Evolutionary conservation across 2,797 vertebrate genomes (phyloP), one percentile per base, ranked within the genome.

Genomic region (Brachyalestes nurse): DNA sequence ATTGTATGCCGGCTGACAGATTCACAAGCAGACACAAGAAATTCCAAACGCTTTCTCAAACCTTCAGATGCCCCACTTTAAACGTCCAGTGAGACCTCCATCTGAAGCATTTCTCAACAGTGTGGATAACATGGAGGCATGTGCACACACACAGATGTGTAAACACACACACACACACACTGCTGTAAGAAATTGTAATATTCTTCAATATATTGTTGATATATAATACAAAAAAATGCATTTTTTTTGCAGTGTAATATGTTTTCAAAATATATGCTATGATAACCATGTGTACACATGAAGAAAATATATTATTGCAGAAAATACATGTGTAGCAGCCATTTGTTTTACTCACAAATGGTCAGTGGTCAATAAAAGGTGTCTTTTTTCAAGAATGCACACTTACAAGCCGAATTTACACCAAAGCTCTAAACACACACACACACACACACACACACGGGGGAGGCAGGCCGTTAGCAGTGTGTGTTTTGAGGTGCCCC

Each of bases 21-120:
- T 90, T 91, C 88, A 85, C 87, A 88, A 75, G 82, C 85, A 81
- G 67, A 87, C 85, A 88, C 81, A 70, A 87, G 84, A 88, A 89
- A 93, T 92, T 92, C 90, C 87, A 86, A 45, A 86, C 83, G 90
- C 89, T 91, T 82, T 92, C 82, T 82, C 79, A 71, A 79, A 61
- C 79, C 78, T 61, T 87, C 80, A 85, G 83, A 88, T 85, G 84
- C 77, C 62, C 28, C 69, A 34, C 17, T 60, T 61, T 72, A 79
- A 72, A 61, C 55, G 67, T 28, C 28, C 62, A 72, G 28, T 38
- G 17, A 70, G 71, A 47, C 49, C 77, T 65, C 40, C 12, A 47
- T 69, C 73, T 67, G 5, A 51, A 40, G 40, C 72, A 69, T 25
- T 74, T 62, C 40, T 69, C 25, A 23, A 19, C 65, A 19, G 19